Percentiles rank a stretch among this genome's conserved stretches.
phyloP scores from a whole-genome alignment of 2,113 vertebrate genomes.

The Grantiella picta region DNA sequence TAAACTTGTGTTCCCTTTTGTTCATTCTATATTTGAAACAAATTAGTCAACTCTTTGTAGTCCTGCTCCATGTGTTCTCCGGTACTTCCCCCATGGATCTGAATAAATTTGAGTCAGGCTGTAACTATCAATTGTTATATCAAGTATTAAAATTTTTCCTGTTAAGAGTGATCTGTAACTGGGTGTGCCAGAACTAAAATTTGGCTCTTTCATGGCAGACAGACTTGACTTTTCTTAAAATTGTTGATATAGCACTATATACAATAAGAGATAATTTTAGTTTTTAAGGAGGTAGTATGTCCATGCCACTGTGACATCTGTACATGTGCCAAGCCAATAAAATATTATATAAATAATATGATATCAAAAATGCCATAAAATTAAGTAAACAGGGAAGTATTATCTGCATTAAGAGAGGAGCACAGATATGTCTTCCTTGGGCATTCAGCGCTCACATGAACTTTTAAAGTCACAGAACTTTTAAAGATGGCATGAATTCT shows the following conservation, averaged over 20 bases:
- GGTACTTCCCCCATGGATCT: background rate
- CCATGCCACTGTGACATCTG: background rate
- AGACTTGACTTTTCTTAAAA: background rate
- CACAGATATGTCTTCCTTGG: background rate
- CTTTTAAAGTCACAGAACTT: slow-evolving; percentile 7
- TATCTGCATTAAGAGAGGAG: background rate
- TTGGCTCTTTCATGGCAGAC: background rate
- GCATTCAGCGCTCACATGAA: background rate
- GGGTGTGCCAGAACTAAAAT: background rate
- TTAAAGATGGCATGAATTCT: background rate
- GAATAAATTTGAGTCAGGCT: background rate
- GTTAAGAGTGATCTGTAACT: background rate
- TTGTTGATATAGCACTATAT: background rate
- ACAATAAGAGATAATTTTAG: background rate
- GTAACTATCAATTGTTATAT: background rate
- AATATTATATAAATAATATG: background rate
- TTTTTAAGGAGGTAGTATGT: background rate
- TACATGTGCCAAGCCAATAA: background rate
- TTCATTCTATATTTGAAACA: background rate
- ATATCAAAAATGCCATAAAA: background rate
- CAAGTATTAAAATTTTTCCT: background rate
- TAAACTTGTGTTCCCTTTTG: background rate
- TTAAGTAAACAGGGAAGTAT: slow-evolving; percentile 7
- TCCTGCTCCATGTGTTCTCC: background rate
- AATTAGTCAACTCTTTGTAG: background rate